Evolutionary conservation across 2,797 vertebrate genomes (phyloP).

Genomic region (Orestias chungarensis): DNA sequence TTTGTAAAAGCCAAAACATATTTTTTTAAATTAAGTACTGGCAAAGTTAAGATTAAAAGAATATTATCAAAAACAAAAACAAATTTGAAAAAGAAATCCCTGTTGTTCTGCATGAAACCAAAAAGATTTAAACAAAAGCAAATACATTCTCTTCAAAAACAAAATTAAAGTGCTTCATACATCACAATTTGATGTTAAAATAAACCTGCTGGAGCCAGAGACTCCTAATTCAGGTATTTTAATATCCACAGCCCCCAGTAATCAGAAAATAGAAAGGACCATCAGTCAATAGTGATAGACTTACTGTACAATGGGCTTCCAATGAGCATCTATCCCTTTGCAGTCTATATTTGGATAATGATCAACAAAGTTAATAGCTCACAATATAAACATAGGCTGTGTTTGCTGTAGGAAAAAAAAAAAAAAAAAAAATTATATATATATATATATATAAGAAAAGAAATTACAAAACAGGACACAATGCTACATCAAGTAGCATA

Average conservation of each 20-base stretch:
- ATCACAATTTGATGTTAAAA: neutral
- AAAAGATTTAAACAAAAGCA: neutral
- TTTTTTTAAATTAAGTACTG: constrained; percentile 8
- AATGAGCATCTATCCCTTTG: constrained; percentile 64
- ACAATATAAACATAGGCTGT: constrained; percentile 50
- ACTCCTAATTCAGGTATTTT: constrained; percentile 29
- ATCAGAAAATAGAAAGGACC: constrained; percentile 62
- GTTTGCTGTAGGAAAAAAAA: constrained; percentile 4
- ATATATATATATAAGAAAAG: too few species aligned
- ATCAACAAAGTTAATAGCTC: constrained; percentile 46
- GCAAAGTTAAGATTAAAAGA: constrained; percentile 19
- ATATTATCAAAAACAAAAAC: neutral
- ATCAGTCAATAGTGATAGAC: constrained; percentile 59
- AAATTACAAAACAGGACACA: too few species aligned
- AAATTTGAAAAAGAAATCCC: constrained; percentile 5
- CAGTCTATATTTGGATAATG: constrained; percentile 66
- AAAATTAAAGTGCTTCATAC: neutral
- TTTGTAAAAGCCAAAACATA: neutral
- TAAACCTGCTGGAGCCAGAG: neutral
- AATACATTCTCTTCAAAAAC: neutral
- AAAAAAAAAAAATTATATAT: too few species aligned
- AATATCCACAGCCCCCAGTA: constrained; percentile 48
- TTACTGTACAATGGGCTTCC: constrained; percentile 43
- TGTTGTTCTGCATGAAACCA: constrained; percentile 8
- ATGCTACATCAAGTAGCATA: too few species aligned